Evolutionary conservation across 1,140 invertebrate species (phyloP).

Genomic region (Megalonaias nervosa): DNA sequence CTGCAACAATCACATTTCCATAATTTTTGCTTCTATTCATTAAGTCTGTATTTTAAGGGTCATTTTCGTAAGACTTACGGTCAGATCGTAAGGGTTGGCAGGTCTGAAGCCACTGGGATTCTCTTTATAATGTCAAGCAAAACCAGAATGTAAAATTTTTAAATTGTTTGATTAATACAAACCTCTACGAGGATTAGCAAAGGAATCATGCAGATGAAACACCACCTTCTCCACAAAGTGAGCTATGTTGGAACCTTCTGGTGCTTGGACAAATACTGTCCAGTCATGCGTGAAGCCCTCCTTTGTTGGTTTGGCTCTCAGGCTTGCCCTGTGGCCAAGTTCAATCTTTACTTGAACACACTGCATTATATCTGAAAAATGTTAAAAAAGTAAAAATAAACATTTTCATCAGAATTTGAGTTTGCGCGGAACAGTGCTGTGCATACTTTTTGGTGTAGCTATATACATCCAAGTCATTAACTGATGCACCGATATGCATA

Average conservation of each 20-base stretch:
- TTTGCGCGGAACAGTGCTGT: too few relatives aligned
- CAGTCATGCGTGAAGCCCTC: conserved; percentile 98
- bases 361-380: conserved; percentile 6
- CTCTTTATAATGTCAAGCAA: background rate
- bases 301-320: conserved; percentile 83
- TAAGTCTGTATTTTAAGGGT: too few relatives aligned
- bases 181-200: conserved; percentile 87
- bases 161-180: conserved; percentile 15
- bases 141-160: background rate
- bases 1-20: too few relatives aligned
- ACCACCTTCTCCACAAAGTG: conserved; percentile 96
- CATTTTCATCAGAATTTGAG: too few relatives aligned
- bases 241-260: conserved; percentile 85
- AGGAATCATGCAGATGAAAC: conserved; percentile 92
- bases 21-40: too few relatives aligned
- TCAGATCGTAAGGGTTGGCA: too few relatives aligned
- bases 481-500: too few relatives aligned
- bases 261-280: conserved; percentile 94
- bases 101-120: too few relatives aligned
- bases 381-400: background rate
- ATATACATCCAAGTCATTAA: too few relatives aligned
- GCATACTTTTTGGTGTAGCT: too few relatives aligned
- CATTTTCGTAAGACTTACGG: too few relatives aligned
- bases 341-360: conserved; percentile 87
- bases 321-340: conserved; percentile 89